A percentile compares a stretch with the other conserved stretches of the same genome.
Conservation (phyloP, 2,113 vertebrate species). For the Hydrochoerus hydrochaeris region DNA sequence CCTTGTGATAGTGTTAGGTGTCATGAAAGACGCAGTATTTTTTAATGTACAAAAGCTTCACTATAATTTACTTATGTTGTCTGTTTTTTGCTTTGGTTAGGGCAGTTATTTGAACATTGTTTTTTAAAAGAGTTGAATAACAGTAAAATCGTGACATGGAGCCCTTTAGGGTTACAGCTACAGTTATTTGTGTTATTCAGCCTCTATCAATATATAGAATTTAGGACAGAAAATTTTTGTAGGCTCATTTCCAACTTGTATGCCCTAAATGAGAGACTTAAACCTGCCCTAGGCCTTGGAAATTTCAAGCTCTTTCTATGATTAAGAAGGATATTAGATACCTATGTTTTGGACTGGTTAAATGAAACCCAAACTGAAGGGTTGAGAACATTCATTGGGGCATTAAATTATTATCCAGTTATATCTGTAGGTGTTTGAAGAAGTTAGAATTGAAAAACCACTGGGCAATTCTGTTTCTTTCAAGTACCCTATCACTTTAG, state of each 20-base stretch:
- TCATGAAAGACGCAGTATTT: background rate
- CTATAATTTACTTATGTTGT: background rate
- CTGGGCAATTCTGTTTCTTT: background rate
- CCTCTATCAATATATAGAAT: background rate
- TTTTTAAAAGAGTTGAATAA: background rate
- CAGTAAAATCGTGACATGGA: conserved; percentile 2
- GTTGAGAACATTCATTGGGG: background rate
- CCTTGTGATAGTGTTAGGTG: background rate
- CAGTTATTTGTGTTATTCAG: background rate
- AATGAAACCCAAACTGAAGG: conserved; percentile 29
- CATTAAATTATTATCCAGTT: conserved; percentile 44
- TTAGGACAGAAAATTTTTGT: background rate
- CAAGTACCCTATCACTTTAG: background rate
- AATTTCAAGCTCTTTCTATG: background rate
- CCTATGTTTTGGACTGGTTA: conserved; percentile 37
- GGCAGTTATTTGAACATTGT: conserved; percentile 38
- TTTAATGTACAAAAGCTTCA: background rate
- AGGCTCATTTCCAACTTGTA: conserved; percentile 16
- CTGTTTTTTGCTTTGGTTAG: background rate
- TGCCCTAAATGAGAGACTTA: background rate
- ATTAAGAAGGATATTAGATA: background rate
- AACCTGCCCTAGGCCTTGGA: background rate
- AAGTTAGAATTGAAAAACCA: conserved; percentile 36
- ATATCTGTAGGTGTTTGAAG: background rate
- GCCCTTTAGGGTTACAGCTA: background rate